Base-by-base conservation (phyloP, 1,140 invertebrate species). In the Aphidius gifuensis region DNA sequence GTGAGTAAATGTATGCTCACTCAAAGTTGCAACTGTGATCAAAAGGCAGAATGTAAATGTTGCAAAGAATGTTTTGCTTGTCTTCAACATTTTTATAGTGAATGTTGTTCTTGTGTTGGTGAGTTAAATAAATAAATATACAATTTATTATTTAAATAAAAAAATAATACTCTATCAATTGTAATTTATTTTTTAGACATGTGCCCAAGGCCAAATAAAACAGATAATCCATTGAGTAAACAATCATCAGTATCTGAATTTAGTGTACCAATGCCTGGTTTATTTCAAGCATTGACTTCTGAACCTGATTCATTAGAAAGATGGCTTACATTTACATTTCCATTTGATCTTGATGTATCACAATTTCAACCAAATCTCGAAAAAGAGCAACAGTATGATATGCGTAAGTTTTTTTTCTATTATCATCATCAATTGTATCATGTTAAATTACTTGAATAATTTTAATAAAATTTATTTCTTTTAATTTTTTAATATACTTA, bases 21-120 rank as follows among this genome's bases (percentile, higher is more conserved):
- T 11, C 92, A 96, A 73, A 93, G 92, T 38, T 98, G 96, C 81
- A 96, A 96, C 77, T 97, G 95, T 80, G 93, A 96, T 74, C 81
- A 94, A 67, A 16, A 16, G 23, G 78, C 79, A 64, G 90, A 89
- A 67, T 95, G 92, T 74, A 90, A 92, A 23, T 97, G 96, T 72
- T 97, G 93, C 80, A 92, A 92, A 71, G 92, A 96, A 70, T 98
- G 96, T 72, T 92, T 90, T 66, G 90, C 87, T 66, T 98, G 96
- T 72, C 83, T 97, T 32, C 90, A 90, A 66, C 89, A 92, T 69
- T 81, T 96, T 6, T 97, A 94, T 74, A 89, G 87, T 65, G 93
- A 97, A 77, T 97, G 96, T 79, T 98, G 96, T 74, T 94, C 92
- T 49, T 98, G 95, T 85, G 92, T 97, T 69, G 93, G 92, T 94